phyloP scores from a whole-genome alignment of 2,797 vertebrate species.

The Alcedo quadribrachys region DNA sequence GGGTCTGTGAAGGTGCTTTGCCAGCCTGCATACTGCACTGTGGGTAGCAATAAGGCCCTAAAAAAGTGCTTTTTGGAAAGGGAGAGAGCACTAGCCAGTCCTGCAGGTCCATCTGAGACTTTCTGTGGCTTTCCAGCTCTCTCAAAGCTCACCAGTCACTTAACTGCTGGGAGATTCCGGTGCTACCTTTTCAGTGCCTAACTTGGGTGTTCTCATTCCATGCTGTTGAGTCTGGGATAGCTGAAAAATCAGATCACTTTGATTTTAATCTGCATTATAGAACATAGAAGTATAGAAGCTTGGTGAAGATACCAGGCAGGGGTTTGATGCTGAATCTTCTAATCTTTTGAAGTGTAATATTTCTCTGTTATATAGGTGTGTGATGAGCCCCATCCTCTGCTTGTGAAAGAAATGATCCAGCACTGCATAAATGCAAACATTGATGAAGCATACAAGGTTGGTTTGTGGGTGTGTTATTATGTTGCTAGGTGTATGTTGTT shows the following conservation, averaged over 20 bases:
- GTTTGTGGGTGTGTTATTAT: neutral
- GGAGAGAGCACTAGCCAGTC: neutral
- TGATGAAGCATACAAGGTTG: constrained; percentile 91
- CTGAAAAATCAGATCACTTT: neutral
- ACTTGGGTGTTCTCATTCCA: neutral
- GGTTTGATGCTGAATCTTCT: neutral
- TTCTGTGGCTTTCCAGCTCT: neutral
- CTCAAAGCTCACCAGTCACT: neutral
- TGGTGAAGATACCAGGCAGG: neutral
- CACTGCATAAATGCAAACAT: constrained; percentile 89
- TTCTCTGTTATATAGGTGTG: constrained; percentile 83
- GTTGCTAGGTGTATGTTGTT: too few species aligned
- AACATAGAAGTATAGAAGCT: neutral
- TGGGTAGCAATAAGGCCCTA: neutral
- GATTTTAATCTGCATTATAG: neutral
- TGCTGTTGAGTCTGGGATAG: neutral
- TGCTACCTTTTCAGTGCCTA: neutral
- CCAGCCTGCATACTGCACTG: neutral
- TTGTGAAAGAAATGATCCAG: constrained; percentile 96
- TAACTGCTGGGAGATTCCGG: neutral
- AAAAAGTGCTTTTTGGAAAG: neutral
- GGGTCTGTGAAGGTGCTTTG: neutral
- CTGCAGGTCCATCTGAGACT: neutral
- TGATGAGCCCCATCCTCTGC: constrained; percentile 94
- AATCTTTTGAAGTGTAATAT: neutral